Evolutionary conservation across 2,797 vertebrate species (phyloP), one percentile per base, ranked within the genome.

Genomic region (Mus minutoides): DNA sequence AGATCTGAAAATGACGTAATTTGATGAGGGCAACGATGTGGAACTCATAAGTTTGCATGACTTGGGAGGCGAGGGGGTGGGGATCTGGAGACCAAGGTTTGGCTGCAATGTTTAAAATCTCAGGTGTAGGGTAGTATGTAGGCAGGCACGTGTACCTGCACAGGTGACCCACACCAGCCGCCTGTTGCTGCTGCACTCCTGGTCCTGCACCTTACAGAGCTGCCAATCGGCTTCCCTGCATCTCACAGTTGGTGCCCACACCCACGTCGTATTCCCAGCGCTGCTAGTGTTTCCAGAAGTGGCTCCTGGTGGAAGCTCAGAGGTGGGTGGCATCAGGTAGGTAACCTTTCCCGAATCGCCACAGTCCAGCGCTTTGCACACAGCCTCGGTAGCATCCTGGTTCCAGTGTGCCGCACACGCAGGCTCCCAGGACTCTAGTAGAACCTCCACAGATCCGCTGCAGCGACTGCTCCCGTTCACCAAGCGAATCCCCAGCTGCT

Each of bases 361-460:
- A 0, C 98, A 98, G 52, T 7, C 49, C 87, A 98, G 94, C 2
- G 5, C 84, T 0, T 0, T n/a, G 62, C 98, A 98, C 93, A 96
- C 90, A 4, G 96, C 93, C 13, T 92, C 73, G 0, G 97, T 22
- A 0, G 92, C 83, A 0, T 0, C 0, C 3, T 0, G 0, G 43
- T 49, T 24, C 98, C 97, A 96, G 6, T 31, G 43, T 0, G 6
- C 19, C n/a, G 24, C 26, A 14, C 97, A 98, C 9, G 6, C 60
- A 0, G 96, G 93, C 46, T 85, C 16, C 98, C 98, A 98, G 62
- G 14, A 17, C 6, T 0, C 0, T 0, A 87, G 37, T 69, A 5
- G 22, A 29, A 97, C 71, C 79, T 98, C 89, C 91, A 98, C 96
- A 0, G 69, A 58, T 29, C 98, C 98, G 6, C 58, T 58, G 69